Percentiles rank a stretch among this genome's conserved stretches.
Conservation (phyloP, 2,113 vertebrate genomes). For the Polyodon spathula region DNA sequence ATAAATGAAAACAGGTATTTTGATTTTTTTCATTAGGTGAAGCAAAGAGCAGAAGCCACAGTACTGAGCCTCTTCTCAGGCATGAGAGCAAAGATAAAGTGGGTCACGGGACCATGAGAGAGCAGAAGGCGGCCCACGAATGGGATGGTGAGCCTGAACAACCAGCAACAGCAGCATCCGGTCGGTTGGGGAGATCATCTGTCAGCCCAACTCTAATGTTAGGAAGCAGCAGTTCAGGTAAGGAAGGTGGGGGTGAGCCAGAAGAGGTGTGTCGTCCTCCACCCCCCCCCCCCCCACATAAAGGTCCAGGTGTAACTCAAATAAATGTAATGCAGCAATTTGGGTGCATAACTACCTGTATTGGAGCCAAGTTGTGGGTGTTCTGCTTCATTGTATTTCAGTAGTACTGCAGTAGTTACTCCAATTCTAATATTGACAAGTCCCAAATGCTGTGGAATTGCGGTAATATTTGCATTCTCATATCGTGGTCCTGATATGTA, state of each 20-base stretch:
- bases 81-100: constrained; percentile 69
- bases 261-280: too few relatives aligned
- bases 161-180: constrained; percentile 62
- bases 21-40: constrained; percentile 53
- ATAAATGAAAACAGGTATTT: background rate
- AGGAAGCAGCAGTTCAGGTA: constrained; percentile 77
- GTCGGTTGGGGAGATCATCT: constrained; percentile 76
- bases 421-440: too few relatives aligned
- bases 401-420: too few relatives aligned
- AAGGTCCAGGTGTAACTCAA: background rate
- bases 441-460: too few relatives aligned
- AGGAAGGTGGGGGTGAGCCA: too few relatives aligned
- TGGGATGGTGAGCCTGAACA: constrained; percentile 73
- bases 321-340: background rate
- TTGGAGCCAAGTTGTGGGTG: background rate
- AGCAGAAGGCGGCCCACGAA: constrained; percentile 86
- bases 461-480: too few relatives aligned
- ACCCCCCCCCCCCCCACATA: background rate
- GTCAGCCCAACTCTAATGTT: constrained; percentile 79
- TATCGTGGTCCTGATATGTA: too few relatives aligned
- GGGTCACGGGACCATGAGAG: constrained; percentile 58
- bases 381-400: too few relatives aligned
- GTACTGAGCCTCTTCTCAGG: constrained; percentile 75
- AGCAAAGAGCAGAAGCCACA: constrained; percentile 71
- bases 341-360: background rate